Evolutionary conservation across 1,140 invertebrate genomes (phyloP).

Genomic region (Drosophila persimilis): DNA sequence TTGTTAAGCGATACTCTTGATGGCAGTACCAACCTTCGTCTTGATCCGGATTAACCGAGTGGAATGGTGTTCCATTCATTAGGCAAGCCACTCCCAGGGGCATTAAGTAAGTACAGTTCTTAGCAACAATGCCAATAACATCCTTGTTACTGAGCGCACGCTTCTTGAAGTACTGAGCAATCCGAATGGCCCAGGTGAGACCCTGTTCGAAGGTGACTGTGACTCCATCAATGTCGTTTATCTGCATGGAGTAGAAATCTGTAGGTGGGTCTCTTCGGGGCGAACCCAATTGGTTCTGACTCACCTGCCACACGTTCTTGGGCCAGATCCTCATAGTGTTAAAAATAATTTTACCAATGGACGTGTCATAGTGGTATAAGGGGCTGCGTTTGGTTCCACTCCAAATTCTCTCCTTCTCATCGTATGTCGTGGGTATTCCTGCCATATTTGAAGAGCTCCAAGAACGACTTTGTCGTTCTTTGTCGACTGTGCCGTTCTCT

Average conservation of each 20-base stretch:
- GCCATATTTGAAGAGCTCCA: not conserved
- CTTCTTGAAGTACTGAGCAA: slow-evolving; percentile 51
- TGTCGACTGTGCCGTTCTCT: not conserved
- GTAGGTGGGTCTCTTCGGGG: not conserved
- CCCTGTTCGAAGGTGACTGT: slow-evolving; percentile 45
- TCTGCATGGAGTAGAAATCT: slow-evolving; percentile 13
- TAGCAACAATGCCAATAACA: slow-evolving; percentile 58
- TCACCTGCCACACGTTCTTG: slow-evolving; percentile 51
- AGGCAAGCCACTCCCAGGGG: slow-evolving; percentile 56
- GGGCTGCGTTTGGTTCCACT: slow-evolving; percentile 35
- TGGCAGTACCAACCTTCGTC: slow-evolving; percentile 40
- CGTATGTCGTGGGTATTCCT: slow-evolving; percentile 37
- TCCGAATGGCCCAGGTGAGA: slow-evolving; percentile 54
- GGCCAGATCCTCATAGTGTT: slow-evolving; percentile 52
- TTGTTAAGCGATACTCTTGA: too few species aligned
- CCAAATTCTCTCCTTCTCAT: slow-evolving; percentile 57
- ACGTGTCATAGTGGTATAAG: slow-evolving; percentile 40
- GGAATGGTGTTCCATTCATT: slow-evolving; percentile 62
- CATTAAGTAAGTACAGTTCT: slow-evolving; percentile 58
- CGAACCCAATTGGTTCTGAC: not conserved
- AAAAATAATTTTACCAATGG: slow-evolving; percentile 44
- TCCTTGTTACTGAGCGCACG: slow-evolving; percentile 45
- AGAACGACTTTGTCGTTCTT: not conserved
- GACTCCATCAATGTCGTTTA: slow-evolving; percentile 50
- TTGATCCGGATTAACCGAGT: slow-evolving; percentile 46